Evolutionary conservation across 2,888 invertebrate genomes (phyloP).

Genomic region (Drosophila picticornis): DNA sequence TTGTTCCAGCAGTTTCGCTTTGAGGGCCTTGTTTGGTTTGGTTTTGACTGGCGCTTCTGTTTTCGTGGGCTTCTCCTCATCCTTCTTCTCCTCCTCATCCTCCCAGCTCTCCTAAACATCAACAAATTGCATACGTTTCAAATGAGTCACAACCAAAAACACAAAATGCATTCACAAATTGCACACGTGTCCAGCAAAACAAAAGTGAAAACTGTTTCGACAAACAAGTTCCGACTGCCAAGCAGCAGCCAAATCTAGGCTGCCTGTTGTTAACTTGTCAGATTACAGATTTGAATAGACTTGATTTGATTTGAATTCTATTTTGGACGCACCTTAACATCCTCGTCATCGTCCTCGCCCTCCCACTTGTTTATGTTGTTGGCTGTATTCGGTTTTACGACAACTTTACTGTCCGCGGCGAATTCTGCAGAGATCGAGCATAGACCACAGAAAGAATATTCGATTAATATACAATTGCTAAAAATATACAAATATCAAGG

Average conservation of each 20-base stretch:
- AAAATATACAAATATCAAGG: slow-evolving; percentile 54
- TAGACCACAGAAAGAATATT: slow-evolving; percentile 17
- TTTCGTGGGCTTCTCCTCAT: slow-evolving; percentile 89
- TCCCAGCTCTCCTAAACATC: slow-evolving; percentile 95
- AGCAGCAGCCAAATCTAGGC: slow-evolving; percentile 17
- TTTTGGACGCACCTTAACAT: slow-evolving; percentile 89
- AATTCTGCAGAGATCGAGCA: slow-evolving; percentile 74
- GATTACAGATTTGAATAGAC: background rate
- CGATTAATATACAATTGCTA: slow-evolving; percentile 38
- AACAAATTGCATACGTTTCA: slow-evolving; percentile 3
- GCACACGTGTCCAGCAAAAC: slow-evolving; percentile 78
- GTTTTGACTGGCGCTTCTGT: slow-evolving; percentile 86
- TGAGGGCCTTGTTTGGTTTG: slow-evolving; percentile 91
- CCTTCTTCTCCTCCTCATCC: slow-evolving; percentile 93
- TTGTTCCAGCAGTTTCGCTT: slow-evolving; percentile 94
- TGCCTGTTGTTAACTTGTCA: background rate
- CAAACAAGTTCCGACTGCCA: slow-evolving; percentile 55
- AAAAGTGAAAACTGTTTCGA: slow-evolving; percentile 61
- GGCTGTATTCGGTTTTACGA: slow-evolving; percentile 89
- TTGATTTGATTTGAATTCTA: background rate
- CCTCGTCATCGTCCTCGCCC: slow-evolving; percentile 95
- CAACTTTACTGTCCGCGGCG: slow-evolving; percentile 87
- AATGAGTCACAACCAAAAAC: slow-evolving; percentile 17
- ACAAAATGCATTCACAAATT: slow-evolving; percentile 42
- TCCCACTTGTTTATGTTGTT: slow-evolving; percentile 91